Evolutionary conservation across 2,888 invertebrate species (phyloP).

Genomic region (Melanostoma mellinum): DNA sequence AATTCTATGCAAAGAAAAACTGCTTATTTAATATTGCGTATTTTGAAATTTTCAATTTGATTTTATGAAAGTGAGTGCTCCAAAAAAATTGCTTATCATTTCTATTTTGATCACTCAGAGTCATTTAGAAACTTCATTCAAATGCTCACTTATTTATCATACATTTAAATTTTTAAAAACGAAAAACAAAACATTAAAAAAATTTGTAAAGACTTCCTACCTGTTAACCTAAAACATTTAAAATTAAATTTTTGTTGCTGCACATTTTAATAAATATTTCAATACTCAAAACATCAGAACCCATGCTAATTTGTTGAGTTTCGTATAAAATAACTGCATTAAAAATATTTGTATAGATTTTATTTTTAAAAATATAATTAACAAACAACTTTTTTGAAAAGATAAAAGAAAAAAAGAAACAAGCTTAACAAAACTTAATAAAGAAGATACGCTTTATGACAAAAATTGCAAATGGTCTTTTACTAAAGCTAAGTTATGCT

Average conservation of each 20-base stretch:
- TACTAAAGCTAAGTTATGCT: conserved; percentile 40
- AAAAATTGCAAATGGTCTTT: conserved; percentile 29
- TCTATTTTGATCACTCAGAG: too few relatives aligned
- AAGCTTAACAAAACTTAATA: conserved; percentile 33
- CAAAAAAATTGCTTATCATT: too few relatives aligned
- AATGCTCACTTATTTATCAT: too few relatives aligned
- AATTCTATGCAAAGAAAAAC: too few relatives aligned
- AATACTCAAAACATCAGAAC: conserved; percentile 27
- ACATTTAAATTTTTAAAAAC: too few relatives aligned
- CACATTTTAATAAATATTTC: too few relatives aligned
- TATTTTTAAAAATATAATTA: conserved; percentile 9
- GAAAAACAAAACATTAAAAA: neutral
- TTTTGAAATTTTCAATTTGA: too few relatives aligned
- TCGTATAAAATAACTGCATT: neutral
- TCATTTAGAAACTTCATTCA: too few relatives aligned
- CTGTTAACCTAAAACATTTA: too few relatives aligned
- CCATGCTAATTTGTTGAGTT: conserved; percentile 47
- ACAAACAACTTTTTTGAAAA: conserved; percentile 23
- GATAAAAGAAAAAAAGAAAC: conserved; percentile 29
- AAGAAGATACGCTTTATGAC: conserved; percentile 30
- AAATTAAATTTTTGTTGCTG: too few relatives aligned
- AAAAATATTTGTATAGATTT: neutral
- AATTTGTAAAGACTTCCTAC: neutral
- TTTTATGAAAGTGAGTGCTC: too few relatives aligned
- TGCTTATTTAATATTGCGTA: too few relatives aligned